Evolutionary conservation across 2,888 invertebrate genomes (phyloP).

Genomic region (Acheta domesticus): DNA sequence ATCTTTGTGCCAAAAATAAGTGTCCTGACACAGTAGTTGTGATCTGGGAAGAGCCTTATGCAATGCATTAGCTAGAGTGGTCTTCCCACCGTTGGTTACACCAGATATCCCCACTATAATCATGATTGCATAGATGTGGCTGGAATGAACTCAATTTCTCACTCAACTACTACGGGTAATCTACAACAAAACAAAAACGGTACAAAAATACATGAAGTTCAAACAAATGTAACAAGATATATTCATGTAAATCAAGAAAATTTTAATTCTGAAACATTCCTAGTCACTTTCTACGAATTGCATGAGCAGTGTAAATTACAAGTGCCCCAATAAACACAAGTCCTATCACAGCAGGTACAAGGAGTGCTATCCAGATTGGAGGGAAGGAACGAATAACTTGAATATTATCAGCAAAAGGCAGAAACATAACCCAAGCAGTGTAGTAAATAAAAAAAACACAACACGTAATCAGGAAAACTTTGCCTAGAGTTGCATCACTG

Average conservation of each 20-base stretch:
- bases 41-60: slow-evolving; percentile 48
- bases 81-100: slow-evolving; percentile 81
- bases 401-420: slow-evolving; percentile 64
- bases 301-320: slow-evolving; percentile 54
- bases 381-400: slow-evolving; percentile 55
- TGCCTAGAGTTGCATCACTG: slow-evolving; percentile 49
- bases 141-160: background rate
- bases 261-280: too few species aligned
- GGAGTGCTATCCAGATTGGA: slow-evolving; percentile 57
- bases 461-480: slow-evolving; percentile 55
- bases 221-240: too few species aligned
- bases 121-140: slow-evolving; percentile 44
- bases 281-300: slow-evolving; percentile 30
- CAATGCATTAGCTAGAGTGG: slow-evolving; percentile 63
- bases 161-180: background rate
- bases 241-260: too few species aligned
- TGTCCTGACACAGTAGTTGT: slow-evolving; percentile 66
- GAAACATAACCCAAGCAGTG: slow-evolving; percentile 63
- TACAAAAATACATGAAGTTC: background rate
- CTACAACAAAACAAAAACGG: background rate
- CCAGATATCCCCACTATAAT: slow-evolving; percentile 70
- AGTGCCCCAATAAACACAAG: slow-evolving; percentile 64
- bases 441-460: slow-evolving; percentile 56
- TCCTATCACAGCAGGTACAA: slow-evolving; percentile 59
- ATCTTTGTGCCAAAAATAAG: slow-evolving; percentile 66